A percentile compares a stretch with the other conserved stretches of the same genome.
Evolutionary conservation across 2,113 vertebrate genomes (phyloP).

Genomic region (Tichodroma muraria): DNA sequence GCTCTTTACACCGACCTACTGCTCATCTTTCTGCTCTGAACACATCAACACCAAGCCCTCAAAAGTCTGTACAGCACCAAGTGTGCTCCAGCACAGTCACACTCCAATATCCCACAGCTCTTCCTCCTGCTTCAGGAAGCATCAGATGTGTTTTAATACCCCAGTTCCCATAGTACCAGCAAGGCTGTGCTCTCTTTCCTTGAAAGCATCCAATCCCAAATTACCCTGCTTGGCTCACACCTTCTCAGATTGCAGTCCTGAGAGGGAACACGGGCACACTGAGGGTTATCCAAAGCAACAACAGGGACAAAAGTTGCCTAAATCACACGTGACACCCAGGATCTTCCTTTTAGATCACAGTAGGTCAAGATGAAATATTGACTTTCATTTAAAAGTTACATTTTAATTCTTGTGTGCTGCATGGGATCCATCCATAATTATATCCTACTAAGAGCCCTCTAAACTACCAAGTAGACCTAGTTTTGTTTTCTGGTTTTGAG

Average conservation of each 20-base stretch:
- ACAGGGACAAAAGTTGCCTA: background rate
- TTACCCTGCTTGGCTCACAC: background rate
- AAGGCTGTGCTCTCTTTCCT: background rate
- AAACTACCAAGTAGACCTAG: background rate
- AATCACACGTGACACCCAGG: background rate
- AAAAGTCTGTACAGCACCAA: background rate
- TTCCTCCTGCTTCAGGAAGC: background rate
- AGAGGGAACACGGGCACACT: background rate
- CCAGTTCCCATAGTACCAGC: background rate
- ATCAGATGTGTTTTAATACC: background rate
- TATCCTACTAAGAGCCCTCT: background rate
- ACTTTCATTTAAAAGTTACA: background rate
- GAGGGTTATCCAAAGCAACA: background rate
- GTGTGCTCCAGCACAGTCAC: background rate
- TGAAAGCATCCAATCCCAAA: background rate
- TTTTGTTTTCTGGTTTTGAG: background rate
- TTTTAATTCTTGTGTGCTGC: background rate
- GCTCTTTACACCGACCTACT: background rate
- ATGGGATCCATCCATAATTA: background rate
- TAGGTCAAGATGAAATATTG: background rate
- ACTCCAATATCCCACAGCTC: background rate
- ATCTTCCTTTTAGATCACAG: background rate
- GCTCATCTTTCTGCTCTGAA: background rate
- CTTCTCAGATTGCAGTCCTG: background rate
- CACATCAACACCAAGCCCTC: background rate